Conservation (phyloP, 1,140 invertebrate genomes). For the Bactericera cockerelli region DNA sequence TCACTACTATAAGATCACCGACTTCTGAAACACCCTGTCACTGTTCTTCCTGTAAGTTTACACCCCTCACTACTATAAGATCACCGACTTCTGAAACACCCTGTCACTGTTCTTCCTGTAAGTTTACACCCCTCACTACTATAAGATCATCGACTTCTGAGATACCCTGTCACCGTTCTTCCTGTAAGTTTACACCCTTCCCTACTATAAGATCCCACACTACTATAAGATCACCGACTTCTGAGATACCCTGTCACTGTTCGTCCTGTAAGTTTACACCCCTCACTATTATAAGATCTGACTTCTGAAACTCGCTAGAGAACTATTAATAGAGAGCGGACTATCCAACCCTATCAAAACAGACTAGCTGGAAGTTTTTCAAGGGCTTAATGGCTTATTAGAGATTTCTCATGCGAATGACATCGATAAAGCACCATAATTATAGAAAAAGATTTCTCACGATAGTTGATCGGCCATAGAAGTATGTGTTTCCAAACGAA, state of each 20-base stretch:
- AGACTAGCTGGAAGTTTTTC: too few relatives aligned
- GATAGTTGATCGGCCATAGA: too few relatives aligned
- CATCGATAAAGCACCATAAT: too few relatives aligned
- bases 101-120: constrained; percentile 71
- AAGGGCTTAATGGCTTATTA: too few relatives aligned
- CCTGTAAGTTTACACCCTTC: constrained; percentile 59
- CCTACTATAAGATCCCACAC: constrained; percentile 99
- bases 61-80: too few relatives aligned
- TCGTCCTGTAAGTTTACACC: constrained; percentile 77
- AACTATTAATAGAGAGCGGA: too few relatives aligned
- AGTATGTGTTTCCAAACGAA: too few relatives aligned
- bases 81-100: constrained; percentile 63
- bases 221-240: too few relatives aligned
- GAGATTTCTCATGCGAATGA: too few relatives aligned
- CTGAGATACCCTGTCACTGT: constrained; percentile 60
- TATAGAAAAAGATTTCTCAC: too few relatives aligned
- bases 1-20: constrained; percentile 2
- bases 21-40: neutral
- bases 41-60: neutral
- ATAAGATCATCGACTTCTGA: neutral
- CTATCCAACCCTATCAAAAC: too few relatives aligned
- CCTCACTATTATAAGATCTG: constrained; percentile 98
- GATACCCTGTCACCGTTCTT: neutral
- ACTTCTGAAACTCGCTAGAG: too few relatives aligned
- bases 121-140: constrained; percentile 23